These are phyloP conservation scores for Drosophila lacteicornis DNA, from an alignment of 1,140 invertebrate genomes.

Conservation along the genomic window DNA sequence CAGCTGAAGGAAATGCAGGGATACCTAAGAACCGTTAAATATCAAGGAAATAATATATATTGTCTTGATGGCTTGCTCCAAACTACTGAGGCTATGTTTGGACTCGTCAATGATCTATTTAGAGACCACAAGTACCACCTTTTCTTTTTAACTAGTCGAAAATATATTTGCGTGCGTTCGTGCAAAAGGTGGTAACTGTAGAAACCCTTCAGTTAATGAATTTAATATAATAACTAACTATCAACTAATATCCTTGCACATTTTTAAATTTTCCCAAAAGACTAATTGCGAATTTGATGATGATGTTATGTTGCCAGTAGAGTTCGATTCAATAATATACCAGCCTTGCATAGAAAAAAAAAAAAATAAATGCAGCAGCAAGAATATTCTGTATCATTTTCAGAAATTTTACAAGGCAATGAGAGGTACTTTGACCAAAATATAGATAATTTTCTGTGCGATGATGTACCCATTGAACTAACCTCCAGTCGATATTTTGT, in stretches of 20 bases:
- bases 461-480: conserved; percentile 10
- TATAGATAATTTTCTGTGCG: not conserved
- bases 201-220: not conserved
- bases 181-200: conserved; percentile 10
- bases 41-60: conserved; percentile 8
- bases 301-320: conserved; percentile 2
- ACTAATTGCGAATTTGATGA: not conserved
- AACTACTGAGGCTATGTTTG: not conserved
- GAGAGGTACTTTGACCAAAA: not conserved
- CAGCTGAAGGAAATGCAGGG: conserved; percentile 7
- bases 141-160: conserved; percentile 1
- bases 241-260: not conserved
- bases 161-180: not conserved
- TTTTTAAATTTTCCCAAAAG: not conserved
- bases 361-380: conserved; percentile 2
- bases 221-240: conserved; percentile 9
- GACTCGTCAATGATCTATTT: not conserved
- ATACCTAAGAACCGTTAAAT: not conserved
- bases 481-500: conserved; percentile 2
- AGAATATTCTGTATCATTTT: not conserved
- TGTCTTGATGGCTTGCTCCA: conserved; percentile 10
- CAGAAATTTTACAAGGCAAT: not conserved
- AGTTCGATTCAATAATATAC: conserved; percentile 1
- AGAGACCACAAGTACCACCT: not conserved
- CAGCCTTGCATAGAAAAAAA: conserved; percentile 7